Evolutionary conservation across 2,113 vertebrate species (phyloP).

Genomic region (Thryonomys swinderianus): DNA sequence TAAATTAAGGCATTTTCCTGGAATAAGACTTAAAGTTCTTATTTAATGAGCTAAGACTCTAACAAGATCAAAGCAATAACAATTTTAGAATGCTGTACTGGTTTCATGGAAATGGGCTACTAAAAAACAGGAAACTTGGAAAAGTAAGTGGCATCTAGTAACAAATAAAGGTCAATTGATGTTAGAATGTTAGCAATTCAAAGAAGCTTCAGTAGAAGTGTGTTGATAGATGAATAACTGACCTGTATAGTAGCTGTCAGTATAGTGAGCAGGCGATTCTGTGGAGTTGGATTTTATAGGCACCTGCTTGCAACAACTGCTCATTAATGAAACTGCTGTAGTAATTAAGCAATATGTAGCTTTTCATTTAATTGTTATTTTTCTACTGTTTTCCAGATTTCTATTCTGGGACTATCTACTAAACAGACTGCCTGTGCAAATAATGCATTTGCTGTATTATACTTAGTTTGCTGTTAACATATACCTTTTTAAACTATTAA

Average conservation of each 20-base stretch:
- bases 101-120: not conserved
- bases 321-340: not conserved
- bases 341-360: not conserved
- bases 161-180: conserved; percentile 2
- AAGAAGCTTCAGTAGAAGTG: not conserved
- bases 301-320: not conserved
- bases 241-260: not conserved
- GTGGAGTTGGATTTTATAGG: not conserved
- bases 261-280: not conserved
- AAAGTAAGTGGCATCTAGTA: not conserved
- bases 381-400: not conserved
- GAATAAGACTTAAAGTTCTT: conserved; percentile 24
- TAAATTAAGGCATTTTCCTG: not conserved
- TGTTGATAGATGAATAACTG: not conserved
- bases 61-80: not conserved
- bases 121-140: not conserved
- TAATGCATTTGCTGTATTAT: not conserved
- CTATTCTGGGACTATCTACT: not conserved
- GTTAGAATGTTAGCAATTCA: not conserved
- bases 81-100: not conserved
- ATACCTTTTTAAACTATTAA: not conserved
- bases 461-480: not conserved
- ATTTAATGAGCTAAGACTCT: conserved; percentile 45
- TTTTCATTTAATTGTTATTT: conserved; percentile 13
- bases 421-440: not conserved